Conservation (phyloP, 2,113 vertebrate species). For the Acrocephalus kingi region DNA sequence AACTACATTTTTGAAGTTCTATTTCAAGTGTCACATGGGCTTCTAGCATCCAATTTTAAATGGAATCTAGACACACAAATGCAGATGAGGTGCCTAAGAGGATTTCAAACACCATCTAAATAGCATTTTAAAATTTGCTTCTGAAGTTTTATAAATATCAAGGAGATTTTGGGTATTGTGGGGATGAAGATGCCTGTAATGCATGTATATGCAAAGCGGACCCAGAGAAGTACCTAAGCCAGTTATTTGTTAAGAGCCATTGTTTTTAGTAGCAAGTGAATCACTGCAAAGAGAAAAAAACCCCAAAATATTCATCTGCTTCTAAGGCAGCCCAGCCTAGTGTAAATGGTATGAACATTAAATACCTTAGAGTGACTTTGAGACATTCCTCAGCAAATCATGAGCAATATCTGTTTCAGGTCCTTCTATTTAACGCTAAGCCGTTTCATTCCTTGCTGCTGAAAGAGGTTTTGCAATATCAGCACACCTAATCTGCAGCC, state of each 20-base stretch:
- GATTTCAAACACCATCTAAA: constrained; percentile 2
- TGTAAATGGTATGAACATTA: not conserved
- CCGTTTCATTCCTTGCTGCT: not conserved
- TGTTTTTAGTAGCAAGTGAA: not conserved
- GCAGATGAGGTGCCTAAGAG: not conserved
- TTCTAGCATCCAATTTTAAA: not conserved
- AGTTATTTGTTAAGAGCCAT: not conserved
- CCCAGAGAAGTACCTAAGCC: not conserved
- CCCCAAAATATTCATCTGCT: not conserved
- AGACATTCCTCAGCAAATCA: constrained; percentile 4
- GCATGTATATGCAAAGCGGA: not conserved
- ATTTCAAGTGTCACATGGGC: not conserved
- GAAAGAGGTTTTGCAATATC: not conserved
- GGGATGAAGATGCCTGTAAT: not conserved
- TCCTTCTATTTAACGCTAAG: not conserved
- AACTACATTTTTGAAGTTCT: not conserved
- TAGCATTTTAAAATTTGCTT: not conserved
- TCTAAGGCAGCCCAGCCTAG: not conserved
- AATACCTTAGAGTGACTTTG: not conserved
- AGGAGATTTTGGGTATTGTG: not conserved
- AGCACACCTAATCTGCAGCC: constrained; percentile 3
- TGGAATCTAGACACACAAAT: not conserved
- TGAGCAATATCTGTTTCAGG: not conserved
- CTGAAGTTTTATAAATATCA: not conserved
- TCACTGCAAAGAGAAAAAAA: not conserved